Evolutionary conservation across 2,797 vertebrate species (phyloP), one percentile per base, ranked within the genome.

Genomic region (Clarias laeviceps): DNA sequence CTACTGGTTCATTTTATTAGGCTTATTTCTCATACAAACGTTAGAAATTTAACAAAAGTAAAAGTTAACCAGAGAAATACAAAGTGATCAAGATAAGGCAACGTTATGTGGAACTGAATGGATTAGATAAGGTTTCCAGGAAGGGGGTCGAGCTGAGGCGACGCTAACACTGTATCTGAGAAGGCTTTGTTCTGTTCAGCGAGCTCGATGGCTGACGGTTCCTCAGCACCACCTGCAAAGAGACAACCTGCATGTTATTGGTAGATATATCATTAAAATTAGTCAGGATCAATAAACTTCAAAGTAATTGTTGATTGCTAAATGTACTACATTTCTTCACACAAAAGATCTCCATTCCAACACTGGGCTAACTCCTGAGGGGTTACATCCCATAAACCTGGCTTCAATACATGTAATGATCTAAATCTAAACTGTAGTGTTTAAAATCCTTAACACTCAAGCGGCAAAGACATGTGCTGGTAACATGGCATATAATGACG

Each of bases 161-260:
- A 66, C 29, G 89, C 91, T 84, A 95, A 90, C 76, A 89, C 86
- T 57, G 92, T 54, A 88, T 85, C 20, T 3, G 92, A 91, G 83
- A 92, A 88, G 20, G 61, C 88, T 85, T 91, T 91, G 78, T 90
- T 89, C 88, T 87, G 90, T 87, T 93, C 94, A 45, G 87, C 86
- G 64, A 87, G 76, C 27, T 82, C 89, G 85, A 88, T 20, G 61
- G 9, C 88, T 50, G 65, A 72, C 11, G 89, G 56, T 50, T 89
- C 83, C 77, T 94, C 93, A 69, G 83, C 92, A 68, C 89, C 79
- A 92, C 93, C 97, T 97, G 61, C 93, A 92, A 88, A 83, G 5
- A 85, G 45, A 83, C 61, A 73, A 80, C 5, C 9, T 73, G 40
- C 24, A 59, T 34, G 74, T 14, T 34, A 32, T 59, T 29, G 14